A percentile compares a stretch with the other conserved stretches of the same genome.
Evolutionary conservation across 2,888 invertebrate species (phyloP).

Genomic region (Nymphalis urticae): DNA sequence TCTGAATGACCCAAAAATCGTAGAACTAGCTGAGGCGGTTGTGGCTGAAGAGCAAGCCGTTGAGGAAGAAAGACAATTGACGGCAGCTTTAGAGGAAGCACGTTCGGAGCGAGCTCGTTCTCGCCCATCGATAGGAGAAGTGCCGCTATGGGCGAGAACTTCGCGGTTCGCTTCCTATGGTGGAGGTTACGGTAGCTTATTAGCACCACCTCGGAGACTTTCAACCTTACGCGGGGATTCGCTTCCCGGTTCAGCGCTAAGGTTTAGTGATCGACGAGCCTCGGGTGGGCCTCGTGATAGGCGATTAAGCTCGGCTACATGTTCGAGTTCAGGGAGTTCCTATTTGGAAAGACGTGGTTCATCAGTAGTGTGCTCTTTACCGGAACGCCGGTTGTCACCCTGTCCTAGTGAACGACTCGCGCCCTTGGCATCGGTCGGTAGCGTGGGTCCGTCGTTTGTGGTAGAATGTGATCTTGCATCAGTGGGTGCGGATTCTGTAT

Average conservation of each 20-base stretch:
- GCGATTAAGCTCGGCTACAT: constrained; percentile 90
- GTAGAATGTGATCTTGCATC: constrained; percentile 87
- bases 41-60: constrained; percentile 85
- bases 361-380: constrained; percentile 87
- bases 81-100: constrained; percentile 87
- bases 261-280: constrained; percentile 75
- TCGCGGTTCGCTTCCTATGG: constrained; percentile 75
- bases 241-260: constrained; percentile 81
- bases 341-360: constrained; percentile 91
- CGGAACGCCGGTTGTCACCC: constrained; percentile 91
- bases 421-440: constrained; percentile 90
- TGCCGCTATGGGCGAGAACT: constrained; percentile 79
- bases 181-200: constrained; percentile 86
- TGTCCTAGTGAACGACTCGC: constrained; percentile 85
- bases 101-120: constrained; percentile 74
- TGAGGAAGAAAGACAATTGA: constrained; percentile 88
- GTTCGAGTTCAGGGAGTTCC: constrained; percentile 92
- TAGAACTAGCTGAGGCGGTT: constrained; percentile 89
- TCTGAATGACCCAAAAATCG: constrained; percentile 89
- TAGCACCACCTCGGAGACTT: constrained; percentile 86
- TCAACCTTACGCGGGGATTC: constrained; percentile 82
- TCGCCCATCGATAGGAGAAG: constrained; percentile 85
- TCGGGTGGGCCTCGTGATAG: constrained; percentile 79
- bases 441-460: constrained; percentile 86
- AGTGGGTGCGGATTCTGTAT: constrained; percentile 90